Base-by-base conservation (phyloP, 2,888 invertebrate species). In the Eupithecia subumbrata region DNA sequence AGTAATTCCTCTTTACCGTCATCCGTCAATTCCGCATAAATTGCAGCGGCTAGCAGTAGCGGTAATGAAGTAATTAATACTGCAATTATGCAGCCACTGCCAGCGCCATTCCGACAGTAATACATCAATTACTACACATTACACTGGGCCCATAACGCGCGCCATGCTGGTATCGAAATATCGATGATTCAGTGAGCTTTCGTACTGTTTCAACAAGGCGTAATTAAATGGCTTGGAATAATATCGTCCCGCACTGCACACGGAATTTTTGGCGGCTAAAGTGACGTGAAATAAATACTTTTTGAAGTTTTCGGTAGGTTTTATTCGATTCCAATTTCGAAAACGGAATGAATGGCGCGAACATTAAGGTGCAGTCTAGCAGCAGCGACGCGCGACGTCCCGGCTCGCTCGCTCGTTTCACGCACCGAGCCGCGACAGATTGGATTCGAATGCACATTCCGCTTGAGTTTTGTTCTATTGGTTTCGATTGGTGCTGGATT, bases 381-480 rank as follows among this genome's bases (percentile, higher is more conserved):
- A 69, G 73, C 71, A 74, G 74, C 72, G 67, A 73, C 68, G 69
- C 78, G 68, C 77, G 71, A 72, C 73, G 30, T 64, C 67, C 18
- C 48, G 48, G 8, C 11, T 63, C 77, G 72, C 64, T 34, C 73
- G 73, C 66, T 72, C 69, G 73, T 69, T 63, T 60, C 71, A 72
- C 76, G 78, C 76, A 63, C 69, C 75, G 71, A 77, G 78, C 73
- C 73, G 45, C 74, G 73, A 75, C 74, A 71, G 80, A 80, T 78
- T 80, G 77, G 63, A 76, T 71, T 74, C 60, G 75, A 71, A 74
- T 76, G 74, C 71, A 71, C 79, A 79, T 78, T 78, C 73, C 76
- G 70, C 77, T 80, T 76, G 72, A 75, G 75, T 80, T 81, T 81
- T 78, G 79, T 79, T 77, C 76, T 77, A 78, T 79, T 76, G 78